Evolutionary conservation across 2,797 vertebrate genomes (phyloP), one percentile per base, ranked within the genome.

Genomic region (Threskiornis aethiopicus): DNA sequence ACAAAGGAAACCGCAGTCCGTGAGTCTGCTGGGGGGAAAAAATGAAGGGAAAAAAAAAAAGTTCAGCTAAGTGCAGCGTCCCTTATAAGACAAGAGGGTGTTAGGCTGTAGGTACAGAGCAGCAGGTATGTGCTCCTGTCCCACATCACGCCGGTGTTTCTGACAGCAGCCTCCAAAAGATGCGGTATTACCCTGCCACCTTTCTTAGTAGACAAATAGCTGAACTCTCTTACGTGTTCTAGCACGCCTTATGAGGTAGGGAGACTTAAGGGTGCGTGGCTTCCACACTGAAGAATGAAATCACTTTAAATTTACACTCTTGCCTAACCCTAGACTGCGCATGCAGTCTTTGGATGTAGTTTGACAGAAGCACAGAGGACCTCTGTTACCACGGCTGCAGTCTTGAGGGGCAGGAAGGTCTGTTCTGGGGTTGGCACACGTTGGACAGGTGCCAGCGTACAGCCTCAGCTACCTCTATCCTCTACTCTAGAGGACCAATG

Each of bases 1-100:
- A 98, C 47, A 99, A 54, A 37, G 99, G 99, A 94, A 99, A 99
- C 18, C 99, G 98, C 94, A 99, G 97, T 51, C 99, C 99, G 5
- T 98, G 98, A 42, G 95, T 44, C 98, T 98, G 91, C 81, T 39
- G 78, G 39, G 55, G 25, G 31, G 49, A 42, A 35, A 37, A 6
- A 42, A 42, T 16, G 42, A 42, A 42, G 13, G 6, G 16, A 15
- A 42, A 42, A 42, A 15, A 42, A 16, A 42, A 42, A 16, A 42
- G 37, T 62, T 96, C 16, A 57, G 39, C 24, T 9, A 21, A 54
- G 33, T 3, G 33, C 41, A 46, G 15, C 5, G 37, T 33, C 35
- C 16, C 29, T 55, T 10, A 4, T 11, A 13, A 13, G 9, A 26
- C 35, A 31, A 0, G 1, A 35, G 16, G 0, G 2, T 16, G 15